Conservation (phyloP, 2,113 vertebrate species). For the Chloropsis hardwickii region DNA sequence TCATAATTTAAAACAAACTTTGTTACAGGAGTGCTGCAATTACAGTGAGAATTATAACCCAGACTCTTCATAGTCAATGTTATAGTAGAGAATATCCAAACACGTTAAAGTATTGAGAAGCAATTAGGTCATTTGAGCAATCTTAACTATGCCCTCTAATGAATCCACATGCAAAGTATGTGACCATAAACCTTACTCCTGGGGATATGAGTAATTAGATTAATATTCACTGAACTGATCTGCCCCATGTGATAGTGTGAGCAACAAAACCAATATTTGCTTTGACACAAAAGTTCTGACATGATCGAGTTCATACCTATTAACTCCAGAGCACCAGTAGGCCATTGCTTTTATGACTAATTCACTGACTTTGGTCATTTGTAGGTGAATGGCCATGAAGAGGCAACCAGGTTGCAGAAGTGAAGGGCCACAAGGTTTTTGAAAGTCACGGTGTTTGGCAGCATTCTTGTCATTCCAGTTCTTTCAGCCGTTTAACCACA, state of each 20-base stretch:
- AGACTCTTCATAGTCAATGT: neutral
- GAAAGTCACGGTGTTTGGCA: neutral
- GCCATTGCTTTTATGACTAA: neutral
- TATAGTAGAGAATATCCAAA: neutral
- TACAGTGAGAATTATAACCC: neutral
- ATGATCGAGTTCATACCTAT: neutral
- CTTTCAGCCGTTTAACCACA: neutral
- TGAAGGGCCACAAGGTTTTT: neutral
- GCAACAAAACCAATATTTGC: neutral
- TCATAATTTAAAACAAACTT: neutral
- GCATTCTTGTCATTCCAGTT: neutral
- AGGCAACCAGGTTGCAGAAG: neutral
- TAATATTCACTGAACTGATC: slow-evolving; percentile 1
- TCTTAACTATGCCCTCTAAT: neutral
- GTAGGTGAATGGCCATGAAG: neutral
- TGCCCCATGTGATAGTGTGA: neutral
- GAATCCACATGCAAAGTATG: neutral
- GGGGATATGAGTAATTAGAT: neutral
- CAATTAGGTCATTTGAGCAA: neutral
- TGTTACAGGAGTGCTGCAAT: neutral
- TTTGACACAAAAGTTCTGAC: neutral
- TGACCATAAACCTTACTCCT: neutral
- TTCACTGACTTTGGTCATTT: neutral
- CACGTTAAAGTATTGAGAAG: neutral
- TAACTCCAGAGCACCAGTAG: neutral